A percentile compares a stretch with the other conserved stretches of the same genome.
Conservation (phyloP, 2,888 invertebrate species). For the Drymonia ruficornis region DNA sequence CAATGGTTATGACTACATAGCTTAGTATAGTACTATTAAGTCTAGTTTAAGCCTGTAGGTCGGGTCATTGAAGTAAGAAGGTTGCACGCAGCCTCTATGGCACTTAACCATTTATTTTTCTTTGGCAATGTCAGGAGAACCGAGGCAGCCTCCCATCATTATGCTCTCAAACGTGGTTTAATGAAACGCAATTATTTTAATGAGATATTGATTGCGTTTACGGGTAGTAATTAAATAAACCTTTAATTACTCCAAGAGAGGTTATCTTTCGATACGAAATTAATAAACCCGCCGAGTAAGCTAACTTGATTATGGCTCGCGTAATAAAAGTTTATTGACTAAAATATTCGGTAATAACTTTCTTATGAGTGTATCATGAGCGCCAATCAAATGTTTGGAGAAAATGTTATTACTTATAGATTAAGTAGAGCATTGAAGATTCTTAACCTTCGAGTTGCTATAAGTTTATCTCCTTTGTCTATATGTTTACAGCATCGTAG, state of each 20-base stretch:
- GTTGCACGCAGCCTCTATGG: too few relatives aligned
- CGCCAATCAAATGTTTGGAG: background rate
- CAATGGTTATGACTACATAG: too few relatives aligned
- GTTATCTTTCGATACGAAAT: conserved; percentile 10
- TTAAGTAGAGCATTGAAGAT: background rate
- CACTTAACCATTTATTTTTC: too few relatives aligned
- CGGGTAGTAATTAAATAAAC: conserved; percentile 6
- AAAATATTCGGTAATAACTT: background rate
- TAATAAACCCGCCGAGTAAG: conserved; percentile 9
- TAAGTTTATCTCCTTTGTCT: too few relatives aligned
- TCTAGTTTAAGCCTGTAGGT: too few relatives aligned
- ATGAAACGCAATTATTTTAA: conserved; percentile 13
- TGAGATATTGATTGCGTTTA: conserved; percentile 8
- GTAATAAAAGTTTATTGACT: background rate
- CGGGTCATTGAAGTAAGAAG: too few relatives aligned
- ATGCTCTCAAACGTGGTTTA: background rate
- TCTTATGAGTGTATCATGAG: background rate
- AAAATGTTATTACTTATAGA: background rate
- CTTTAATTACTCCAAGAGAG: conserved; percentile 3
- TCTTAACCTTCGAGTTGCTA: too few relatives aligned
- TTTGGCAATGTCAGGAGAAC: too few relatives aligned
- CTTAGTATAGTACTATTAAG: too few relatives aligned
- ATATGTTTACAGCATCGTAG: too few relatives aligned
- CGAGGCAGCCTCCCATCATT: background rate
- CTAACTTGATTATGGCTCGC: background rate